phyloP scores from a whole-genome alignment of 2,797 vertebrate species.

The Neomorphus geoffroyi region DNA sequence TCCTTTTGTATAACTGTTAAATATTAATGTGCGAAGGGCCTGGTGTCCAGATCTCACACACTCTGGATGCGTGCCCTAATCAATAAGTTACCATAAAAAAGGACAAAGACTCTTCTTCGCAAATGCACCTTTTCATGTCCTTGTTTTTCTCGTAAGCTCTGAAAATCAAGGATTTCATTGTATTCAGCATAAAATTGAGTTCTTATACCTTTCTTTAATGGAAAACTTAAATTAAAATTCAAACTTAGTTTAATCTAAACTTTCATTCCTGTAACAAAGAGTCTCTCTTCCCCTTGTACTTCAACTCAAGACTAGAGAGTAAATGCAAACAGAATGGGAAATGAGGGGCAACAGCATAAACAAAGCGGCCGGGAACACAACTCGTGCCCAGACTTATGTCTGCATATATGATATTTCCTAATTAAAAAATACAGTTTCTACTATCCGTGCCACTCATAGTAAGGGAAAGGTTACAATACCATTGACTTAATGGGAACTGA shows the following conservation, averaged over 20 bases:
- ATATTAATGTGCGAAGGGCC: slow-evolving; percentile 6
- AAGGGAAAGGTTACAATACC: neutral
- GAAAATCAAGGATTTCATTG: neutral
- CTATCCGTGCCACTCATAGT: neutral
- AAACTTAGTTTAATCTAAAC: neutral
- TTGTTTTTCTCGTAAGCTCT: neutral
- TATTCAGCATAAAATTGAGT: neutral
- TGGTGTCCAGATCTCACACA: slow-evolving; percentile 26
- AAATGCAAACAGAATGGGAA: neutral
- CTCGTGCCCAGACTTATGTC: neutral
- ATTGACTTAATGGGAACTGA: slow-evolving; percentile 6
- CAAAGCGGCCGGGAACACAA: rapidly evolving
- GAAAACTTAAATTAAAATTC: neutral
- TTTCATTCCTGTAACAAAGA: neutral
- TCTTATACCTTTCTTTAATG: neutral
- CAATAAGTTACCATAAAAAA: slow-evolving; percentile 34
- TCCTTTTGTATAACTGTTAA: slow-evolving; percentile 25
- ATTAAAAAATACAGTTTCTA: neutral
- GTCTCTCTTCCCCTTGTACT: neutral
- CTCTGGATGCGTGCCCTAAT: slow-evolving; percentile 14
- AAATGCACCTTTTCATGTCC: neutral
- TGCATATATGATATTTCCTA: neutral
- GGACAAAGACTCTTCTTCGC: neutral
- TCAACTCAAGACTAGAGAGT: neutral
- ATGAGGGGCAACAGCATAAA: neutral